Conservation (phyloP, 2,888 invertebrate genomes). For the Lasioglossum vierecki region DNA sequence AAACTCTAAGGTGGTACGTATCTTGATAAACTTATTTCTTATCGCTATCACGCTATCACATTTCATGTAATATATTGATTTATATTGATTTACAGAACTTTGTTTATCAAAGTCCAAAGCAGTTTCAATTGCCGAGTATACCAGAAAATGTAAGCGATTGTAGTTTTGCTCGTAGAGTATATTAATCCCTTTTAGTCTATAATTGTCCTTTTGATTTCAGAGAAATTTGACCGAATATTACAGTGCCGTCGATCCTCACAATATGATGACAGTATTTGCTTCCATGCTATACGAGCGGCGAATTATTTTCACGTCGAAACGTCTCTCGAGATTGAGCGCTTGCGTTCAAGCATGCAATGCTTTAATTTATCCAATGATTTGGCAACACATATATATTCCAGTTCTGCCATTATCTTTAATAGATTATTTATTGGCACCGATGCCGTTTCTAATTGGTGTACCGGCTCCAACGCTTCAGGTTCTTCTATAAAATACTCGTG, state of each 20-base stretch:
- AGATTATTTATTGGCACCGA: slow-evolving; percentile 96
- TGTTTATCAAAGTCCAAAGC: slow-evolving; percentile 91
- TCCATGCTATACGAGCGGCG: slow-evolving; percentile 97
- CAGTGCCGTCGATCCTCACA: slow-evolving; percentile 96
- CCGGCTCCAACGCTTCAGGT: slow-evolving; percentile 94
- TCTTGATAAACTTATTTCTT: neutral
- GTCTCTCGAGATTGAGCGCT: slow-evolving; percentile 95
- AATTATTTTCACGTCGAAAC: slow-evolving; percentile 96
- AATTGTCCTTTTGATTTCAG: slow-evolving; percentile 85
- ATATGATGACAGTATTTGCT: slow-evolving; percentile 98
- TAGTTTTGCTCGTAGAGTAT: neutral
- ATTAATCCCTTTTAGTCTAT: neutral
- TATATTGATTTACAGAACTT: slow-evolving; percentile 88
- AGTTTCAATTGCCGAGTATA: slow-evolving; percentile 95
- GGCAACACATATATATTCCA: slow-evolving; percentile 99
- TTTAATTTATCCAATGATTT: slow-evolving; percentile 98
- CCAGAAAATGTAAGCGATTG: slow-evolving; percentile 94
- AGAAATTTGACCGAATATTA: slow-evolving; percentile 98
- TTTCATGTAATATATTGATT: neutral
- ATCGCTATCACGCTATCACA: too few species aligned
- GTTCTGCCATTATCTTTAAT: slow-evolving; percentile 94
- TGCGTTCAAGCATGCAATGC: slow-evolving; percentile 97
- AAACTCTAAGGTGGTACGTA: slow-evolving; percentile 85
- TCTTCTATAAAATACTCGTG: slow-evolving; percentile 37
- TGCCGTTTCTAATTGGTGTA: slow-evolving; percentile 99